Evolutionary conservation across 2,797 vertebrate genomes (phyloP), one percentile per base, ranked within the genome.

Genomic region (Falco berigora): DNA sequence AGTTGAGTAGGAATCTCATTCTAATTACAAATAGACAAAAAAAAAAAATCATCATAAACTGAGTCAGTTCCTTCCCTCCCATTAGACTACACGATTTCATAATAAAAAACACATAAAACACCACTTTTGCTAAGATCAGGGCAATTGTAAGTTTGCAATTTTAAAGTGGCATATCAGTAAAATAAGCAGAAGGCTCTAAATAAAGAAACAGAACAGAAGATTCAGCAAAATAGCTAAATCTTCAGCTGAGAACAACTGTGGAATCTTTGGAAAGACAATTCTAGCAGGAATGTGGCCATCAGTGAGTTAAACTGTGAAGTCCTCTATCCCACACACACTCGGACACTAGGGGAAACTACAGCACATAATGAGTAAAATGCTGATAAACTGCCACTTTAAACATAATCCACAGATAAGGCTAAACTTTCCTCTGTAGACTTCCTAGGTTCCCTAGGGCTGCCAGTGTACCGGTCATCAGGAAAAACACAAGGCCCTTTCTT

Each of bases 311-410:
- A 38, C 16, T 40, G 3, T 12, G 8, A 86, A 25, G 17, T 34
- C 18, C 56, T 55, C 4, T 32, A 15, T 36, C 23, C 3, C 6
- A 3, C 7, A 0, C 8, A 2, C 9, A 34, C 42, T 22, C 55
- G 67, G 86, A 61, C 49, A 14, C 18, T 21, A 42, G 22, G 24
- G 53, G 20, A 80, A 87, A 78, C 15, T 12, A 30, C 12, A 88
- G 46, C 27, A 78, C 20, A 10, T 0, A 59, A 27, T 0, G 5
- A 1, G 12, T 6, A 49, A 61, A 4, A 66, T 34, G 8, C 38
- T 55, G 27, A 63, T 30, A 27, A 52, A 69, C 23, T 7, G 3
- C 28, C 12, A 50, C 25, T 6, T 64, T 50, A n/a, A 75, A 53
- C 21, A 9, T 21, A 64, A 74, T 4, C 47, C 36, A 67, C 4